Percentiles rank a stretch among this genome's conserved stretches.
These are phyloP conservation scores for Oryzias dopingdopingensis DNA, from an alignment of 2,797 vertebrate genomes.

Conservation along the genomic window DNA sequence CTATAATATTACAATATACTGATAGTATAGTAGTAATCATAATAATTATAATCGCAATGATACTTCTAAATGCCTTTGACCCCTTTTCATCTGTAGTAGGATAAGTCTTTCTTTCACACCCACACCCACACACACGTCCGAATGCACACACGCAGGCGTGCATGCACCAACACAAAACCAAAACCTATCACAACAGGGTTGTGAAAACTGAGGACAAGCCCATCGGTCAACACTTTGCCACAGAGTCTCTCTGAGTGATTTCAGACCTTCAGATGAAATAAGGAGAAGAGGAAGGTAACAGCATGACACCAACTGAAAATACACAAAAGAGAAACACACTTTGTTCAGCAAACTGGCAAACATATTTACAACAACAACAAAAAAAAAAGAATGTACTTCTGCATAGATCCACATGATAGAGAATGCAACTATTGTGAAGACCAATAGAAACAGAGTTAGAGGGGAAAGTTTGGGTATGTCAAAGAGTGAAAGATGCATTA, in stretches of 20 bases:
- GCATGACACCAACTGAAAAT: slow-evolving; percentile 65
- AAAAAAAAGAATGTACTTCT: slow-evolving; percentile 73
- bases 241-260: slow-evolving; percentile 72
- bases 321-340: slow-evolving; percentile 67
- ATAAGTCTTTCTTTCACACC: slow-evolving; percentile 66
- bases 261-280: slow-evolving; percentile 64
- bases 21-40: slow-evolving; percentile 85
- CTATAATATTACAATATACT: slow-evolving; percentile 90
- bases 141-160: slow-evolving; percentile 14
- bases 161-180: slow-evolving; percentile 58
- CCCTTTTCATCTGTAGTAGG: slow-evolving; percentile 70
- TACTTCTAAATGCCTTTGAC: slow-evolving; percentile 84
- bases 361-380: slow-evolving; percentile 77
- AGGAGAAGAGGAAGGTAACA: slow-evolving; percentile 53
- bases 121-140: slow-evolving; percentile 28
- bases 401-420: slow-evolving; percentile 84
- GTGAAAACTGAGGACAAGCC: slow-evolving; percentile 75
- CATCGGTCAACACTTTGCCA: slow-evolving; percentile 73
- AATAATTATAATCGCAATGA: slow-evolving; percentile 83
- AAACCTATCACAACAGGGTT: slow-evolving; percentile 77
- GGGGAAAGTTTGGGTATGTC: slow-evolving; percentile 45
- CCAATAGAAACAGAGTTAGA: slow-evolving; percentile 55
- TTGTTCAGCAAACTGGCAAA: slow-evolving; percentile 73
- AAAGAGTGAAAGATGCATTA: slow-evolving; percentile 51
- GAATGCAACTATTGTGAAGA: slow-evolving; percentile 71